Conservation (phyloP, 1,140 invertebrate genomes). For the Drosophila nasuta region DNA sequence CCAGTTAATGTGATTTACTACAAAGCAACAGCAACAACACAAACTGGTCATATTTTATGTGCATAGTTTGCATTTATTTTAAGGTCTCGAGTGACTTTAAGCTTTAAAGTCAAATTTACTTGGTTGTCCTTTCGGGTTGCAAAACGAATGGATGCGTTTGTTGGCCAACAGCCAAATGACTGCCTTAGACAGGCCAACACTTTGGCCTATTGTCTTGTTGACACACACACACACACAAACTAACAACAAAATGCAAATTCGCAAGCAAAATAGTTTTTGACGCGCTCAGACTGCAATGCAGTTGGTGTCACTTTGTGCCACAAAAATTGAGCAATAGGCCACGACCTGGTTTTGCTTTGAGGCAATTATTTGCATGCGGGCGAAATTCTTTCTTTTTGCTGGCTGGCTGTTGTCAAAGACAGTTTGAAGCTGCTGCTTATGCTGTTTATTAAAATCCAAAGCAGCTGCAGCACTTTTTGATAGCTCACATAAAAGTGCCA, state of each 20-base stretch:
- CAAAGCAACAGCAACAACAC: neutral
- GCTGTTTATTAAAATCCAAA: slow-evolving; percentile 41
- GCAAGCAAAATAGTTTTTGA: slow-evolving; percentile 72
- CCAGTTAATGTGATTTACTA: slow-evolving; percentile 50
- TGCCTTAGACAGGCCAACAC: slow-evolving; percentile 73
- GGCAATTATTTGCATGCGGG: slow-evolving; percentile 55
- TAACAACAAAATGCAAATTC: slow-evolving; percentile 63
- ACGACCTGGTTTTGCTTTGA: slow-evolving; percentile 7
- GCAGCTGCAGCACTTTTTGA: slow-evolving; percentile 57
- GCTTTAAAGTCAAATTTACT: slow-evolving; percentile 47
- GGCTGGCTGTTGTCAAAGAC: neutral
- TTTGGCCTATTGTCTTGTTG: slow-evolving; percentile 69
- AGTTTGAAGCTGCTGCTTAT: neutral
- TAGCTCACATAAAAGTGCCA: slow-evolving; percentile 62
- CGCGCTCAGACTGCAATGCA: slow-evolving; percentile 72
- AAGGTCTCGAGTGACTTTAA: slow-evolving; percentile 4
- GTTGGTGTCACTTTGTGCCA: slow-evolving; percentile 68
- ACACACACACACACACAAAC: slow-evolving; percentile 1
- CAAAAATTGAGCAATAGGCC: slow-evolving; percentile 25
- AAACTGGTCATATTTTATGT: slow-evolving; percentile 56
- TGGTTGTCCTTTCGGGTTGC: slow-evolving; percentile 14
- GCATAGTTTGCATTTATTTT: slow-evolving; percentile 61
- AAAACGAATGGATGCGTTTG: slow-evolving; percentile 52
- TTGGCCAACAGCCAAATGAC: slow-evolving; percentile 68
- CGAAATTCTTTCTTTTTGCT: slow-evolving; percentile 1